Percentiles rank a stretch among this genome's conserved stretches.
phyloP scores from a whole-genome alignment of 2,797 vertebrate species.

The Cyclopterus lumpus region DNA sequence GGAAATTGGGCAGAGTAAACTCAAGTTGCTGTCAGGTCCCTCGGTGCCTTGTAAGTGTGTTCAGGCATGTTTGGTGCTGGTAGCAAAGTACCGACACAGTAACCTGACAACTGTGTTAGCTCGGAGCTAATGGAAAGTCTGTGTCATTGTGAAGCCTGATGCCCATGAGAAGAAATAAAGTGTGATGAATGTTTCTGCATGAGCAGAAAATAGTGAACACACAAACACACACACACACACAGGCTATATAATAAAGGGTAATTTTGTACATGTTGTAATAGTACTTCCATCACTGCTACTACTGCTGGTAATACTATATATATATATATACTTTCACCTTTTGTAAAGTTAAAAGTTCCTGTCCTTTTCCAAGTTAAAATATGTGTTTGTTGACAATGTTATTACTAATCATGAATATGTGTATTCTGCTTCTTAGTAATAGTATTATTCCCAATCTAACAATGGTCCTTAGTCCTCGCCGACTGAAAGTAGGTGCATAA shows the following conservation, averaged over 20 bases:
- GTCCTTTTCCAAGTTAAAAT: neutral
- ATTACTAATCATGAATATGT: neutral
- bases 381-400: neutral
- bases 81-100: conserved; percentile 38
- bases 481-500: neutral
- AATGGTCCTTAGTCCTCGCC: neutral
- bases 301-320: neutral
- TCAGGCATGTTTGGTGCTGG: conserved; percentile 42
- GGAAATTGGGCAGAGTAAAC: conserved; percentile 1
- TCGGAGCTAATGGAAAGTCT: conserved; percentile 68
- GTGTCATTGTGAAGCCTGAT: conserved; percentile 50
- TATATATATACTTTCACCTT: neutral
- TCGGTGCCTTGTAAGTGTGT: conserved; percentile 20
- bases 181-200: conserved; percentile 35
- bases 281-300: neutral
- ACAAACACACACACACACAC: neutral
- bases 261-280: neutral
- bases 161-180: conserved; percentile 57
- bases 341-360: neutral
- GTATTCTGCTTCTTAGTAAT: neutral
- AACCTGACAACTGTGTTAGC: conserved; percentile 52
- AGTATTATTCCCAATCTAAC: neutral
- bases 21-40: conserved; percentile 13
- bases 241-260: neutral
- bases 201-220: conserved; percentile 31